phyloP scores from a whole-genome alignment of 2,797 vertebrate genomes.

The Chiloscyllium punctatum region DNA sequence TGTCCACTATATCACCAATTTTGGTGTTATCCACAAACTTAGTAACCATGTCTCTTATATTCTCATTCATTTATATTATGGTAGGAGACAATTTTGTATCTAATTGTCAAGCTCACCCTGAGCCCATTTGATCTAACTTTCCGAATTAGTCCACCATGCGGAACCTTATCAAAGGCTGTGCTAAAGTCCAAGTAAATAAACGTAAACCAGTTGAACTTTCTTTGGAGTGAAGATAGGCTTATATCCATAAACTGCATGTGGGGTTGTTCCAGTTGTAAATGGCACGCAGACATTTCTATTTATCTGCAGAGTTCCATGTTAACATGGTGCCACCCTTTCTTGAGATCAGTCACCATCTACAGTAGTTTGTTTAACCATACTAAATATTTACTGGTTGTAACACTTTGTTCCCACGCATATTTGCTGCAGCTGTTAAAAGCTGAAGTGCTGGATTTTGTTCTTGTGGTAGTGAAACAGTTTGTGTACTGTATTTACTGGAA shows the following conservation, averaged over 20 bases:
- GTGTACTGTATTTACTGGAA: neutral
- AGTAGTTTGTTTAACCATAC: conserved; percentile 8
- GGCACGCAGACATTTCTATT: conserved; percentile 2
- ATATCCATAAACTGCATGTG: neutral
- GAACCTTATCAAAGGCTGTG: too few relatives aligned
- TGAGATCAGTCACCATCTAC: neutral
- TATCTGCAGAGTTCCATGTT: conserved; percentile 1
- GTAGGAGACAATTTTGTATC: too few relatives aligned
- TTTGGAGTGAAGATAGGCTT: neutral
- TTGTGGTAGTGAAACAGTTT: neutral
- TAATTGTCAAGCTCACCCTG: too few relatives aligned
- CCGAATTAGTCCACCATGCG: too few relatives aligned
- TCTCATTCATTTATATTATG: too few relatives aligned
- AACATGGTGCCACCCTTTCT: conserved; percentile 8
- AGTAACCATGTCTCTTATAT: too few relatives aligned
- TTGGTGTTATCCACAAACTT: too few relatives aligned
- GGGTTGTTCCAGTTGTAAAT: neutral
- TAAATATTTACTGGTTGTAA: conserved; percentile 26
- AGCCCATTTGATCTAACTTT: too few relatives aligned
- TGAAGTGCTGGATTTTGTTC: conserved; percentile 21
- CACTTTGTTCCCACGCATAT: conserved; percentile 33
- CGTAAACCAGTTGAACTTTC: neutral
- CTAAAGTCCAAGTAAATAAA: too few relatives aligned
- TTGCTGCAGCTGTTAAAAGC: conserved; percentile 28
- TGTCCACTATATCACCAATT: too few relatives aligned